Evolutionary conservation across 1,140 invertebrate genomes (phyloP), one percentile per base, ranked within the genome.

Genomic region (Formica exsecta): DNA sequence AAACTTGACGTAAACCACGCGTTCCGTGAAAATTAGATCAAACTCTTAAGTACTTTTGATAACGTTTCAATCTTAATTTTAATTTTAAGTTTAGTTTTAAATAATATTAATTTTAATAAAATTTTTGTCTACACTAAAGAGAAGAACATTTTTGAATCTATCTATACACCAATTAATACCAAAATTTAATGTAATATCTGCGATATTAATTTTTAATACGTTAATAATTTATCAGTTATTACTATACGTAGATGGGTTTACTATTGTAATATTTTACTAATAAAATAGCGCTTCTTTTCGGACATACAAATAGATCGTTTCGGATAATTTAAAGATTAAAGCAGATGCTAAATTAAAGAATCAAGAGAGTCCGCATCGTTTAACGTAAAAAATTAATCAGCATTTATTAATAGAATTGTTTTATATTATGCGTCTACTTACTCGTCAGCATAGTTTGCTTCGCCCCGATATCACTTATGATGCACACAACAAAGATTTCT

Each of bases 401-500:
- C 65, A 66, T 80, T 70, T 65, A 59, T 62, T 32, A 73, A 76
- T 75, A 76, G 36, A 75, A 3, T 3, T 32, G 1, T 32, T 32
- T 3, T 22, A 48, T 57, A 73, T 41, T 29, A 25, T 61, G 54
- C 5, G 59, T 86, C 22, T 85, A 90, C 89, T 90, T 87, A 90
- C 89, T 87, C 36, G 73, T 75, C 54, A 59, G 62, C 89, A 90
- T 90, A 83, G 87, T 75, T 74, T 19, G 66, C 77, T 74, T 71
- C 86, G 64, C 62, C 73, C 73, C 73, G 22, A 59, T 84, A 74
- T 65, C 64, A 81, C 76, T 81, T 44, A 25, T 41, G 19, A 48
- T 61, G 66, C 83, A 86, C 86, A 79, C 59, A 48, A 86, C 86
- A 73, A 8, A 57, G 54, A 76, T 36, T 88, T 87, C 91, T 91